These are phyloP conservation scores for Pipistrellus pygmaeus DNA, from an alignment of 2,797 vertebrate species.

Conservation along the genomic window DNA sequence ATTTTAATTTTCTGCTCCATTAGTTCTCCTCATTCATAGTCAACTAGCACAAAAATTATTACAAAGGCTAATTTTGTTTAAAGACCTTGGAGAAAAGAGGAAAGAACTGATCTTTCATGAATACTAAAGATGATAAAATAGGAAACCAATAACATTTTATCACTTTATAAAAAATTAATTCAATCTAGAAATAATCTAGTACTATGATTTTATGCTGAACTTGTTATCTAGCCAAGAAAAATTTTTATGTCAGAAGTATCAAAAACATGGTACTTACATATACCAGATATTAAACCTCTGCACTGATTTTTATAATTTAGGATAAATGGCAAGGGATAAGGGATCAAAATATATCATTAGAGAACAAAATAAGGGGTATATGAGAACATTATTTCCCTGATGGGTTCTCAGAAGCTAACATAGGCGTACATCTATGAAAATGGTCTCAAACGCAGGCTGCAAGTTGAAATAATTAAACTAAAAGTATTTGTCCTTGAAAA, in stretches of 20 bases:
- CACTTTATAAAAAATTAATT: conserved; percentile 79
- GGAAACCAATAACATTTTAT: conserved; percentile 78
- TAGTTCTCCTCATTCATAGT: conserved; percentile 76
- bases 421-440: background rate
- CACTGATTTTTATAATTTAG: conserved; percentile 46
- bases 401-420: background rate
- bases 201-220: conserved; percentile 66
- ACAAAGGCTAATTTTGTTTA: conserved; percentile 81
- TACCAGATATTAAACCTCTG: conserved; percentile 55
- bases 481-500: conserved; percentile 18
- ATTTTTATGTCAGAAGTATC: background rate
- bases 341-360: conserved; percentile 59
- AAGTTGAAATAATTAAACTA: background rate
- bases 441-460: background rate
- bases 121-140: conserved; percentile 81
- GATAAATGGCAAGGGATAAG: background rate
- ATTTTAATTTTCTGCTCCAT: conserved; percentile 84
- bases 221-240: conserved; percentile 67
- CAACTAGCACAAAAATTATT: conserved; percentile 74
- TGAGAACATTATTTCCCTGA: conserved; percentile 25
- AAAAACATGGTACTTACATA: conserved; percentile 14
- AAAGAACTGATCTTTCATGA: conserved; percentile 79
- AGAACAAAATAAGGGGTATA: conserved; percentile 21
- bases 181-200: conserved; percentile 76
- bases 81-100: conserved; percentile 79